Evolutionary conservation across 2,888 invertebrate genomes (phyloP), one percentile per base, ranked within the genome.

Genomic region (Lasioglossum oenotherae): DNA sequence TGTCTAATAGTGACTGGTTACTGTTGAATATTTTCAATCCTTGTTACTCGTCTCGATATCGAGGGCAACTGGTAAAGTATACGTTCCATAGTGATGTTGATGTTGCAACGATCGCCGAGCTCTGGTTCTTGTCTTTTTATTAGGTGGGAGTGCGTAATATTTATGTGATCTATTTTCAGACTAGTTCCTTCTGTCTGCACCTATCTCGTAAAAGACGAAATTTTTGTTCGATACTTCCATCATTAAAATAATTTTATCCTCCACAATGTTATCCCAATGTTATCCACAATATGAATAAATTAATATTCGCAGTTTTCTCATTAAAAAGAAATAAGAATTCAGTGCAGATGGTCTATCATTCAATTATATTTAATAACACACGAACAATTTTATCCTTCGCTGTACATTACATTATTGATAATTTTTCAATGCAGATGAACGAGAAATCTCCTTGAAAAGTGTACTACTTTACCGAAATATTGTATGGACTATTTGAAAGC

Each of bases 41-140:
- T 64, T 8, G 31, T 64, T 31, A 16, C 8, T n/a, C 57, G n/a
- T 31, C 64, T 19, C 6, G 64, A 31, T 64, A 64, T 64, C 2
- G 31, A 64, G 31, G 64, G 64, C 64, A 19, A 44, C 6, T 64
- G 31, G 64, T 16, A 31, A 31, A 64, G 16, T 31, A 31, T 31
- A 64, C 64, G 31, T 31, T 16, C 31, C 19, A 31, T 6, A 16
- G 64, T 6, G 31, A 27, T 64, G 64, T 64, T 64, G 64, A 64
- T 64, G 64, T 64, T 64, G 64, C 64, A 64, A 64, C 64, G 64
- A 16, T 31, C 16, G 64, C 64, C 16, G 64, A 64, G 64, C 27
- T 31, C 64, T 64, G 64, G 64, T 64, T 64, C 64, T 31, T 64
- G 64, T 64, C 64, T 64, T 64, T 31, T 64, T 64, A 31, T 64